A percentile compares a stretch with the other conserved stretches of the same genome.
These are phyloP conservation scores for Himalopsyche kuldschensis DNA, from an alignment of 2,888 invertebrate species.

Conservation along the genomic window DNA sequence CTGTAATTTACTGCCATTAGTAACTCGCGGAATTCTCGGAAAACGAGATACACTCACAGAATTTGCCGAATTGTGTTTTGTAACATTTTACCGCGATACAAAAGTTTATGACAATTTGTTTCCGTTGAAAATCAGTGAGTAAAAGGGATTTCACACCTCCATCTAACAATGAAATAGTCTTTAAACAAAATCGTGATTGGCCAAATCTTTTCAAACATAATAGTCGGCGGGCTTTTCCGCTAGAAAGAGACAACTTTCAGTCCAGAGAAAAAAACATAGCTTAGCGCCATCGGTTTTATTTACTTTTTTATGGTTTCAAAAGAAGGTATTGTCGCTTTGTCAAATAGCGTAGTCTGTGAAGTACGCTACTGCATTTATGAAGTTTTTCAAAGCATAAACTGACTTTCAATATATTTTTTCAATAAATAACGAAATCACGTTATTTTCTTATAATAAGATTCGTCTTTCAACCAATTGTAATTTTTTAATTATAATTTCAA, in stretches of 20 bases:
- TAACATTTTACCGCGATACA: neutral
- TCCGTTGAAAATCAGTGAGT: neutral
- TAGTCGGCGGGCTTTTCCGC: neutral
- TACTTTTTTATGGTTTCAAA: neutral
- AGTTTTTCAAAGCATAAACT: no score
- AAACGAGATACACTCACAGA: neutral
- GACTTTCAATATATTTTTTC: no score
- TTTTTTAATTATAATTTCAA: no score
- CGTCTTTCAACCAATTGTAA: no score
- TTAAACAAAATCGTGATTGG: neutral
- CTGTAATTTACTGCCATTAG: neutral
- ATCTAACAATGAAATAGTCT: neutral
- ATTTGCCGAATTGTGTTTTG: neutral
- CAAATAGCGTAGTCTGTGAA: no score
- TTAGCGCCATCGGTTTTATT: neutral
- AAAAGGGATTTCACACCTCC: neutral
- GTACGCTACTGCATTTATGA: no score
- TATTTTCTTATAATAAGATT: no score
- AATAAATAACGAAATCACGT: no score
- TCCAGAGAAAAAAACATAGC: neutral
- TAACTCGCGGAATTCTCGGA: neutral
- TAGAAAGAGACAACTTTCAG: neutral
- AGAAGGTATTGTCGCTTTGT: no score
- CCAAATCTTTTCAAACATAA: neutral
- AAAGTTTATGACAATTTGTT: neutral